A percentile compares a stretch with the other conserved stretches of the same genome.
Conservation (phyloP, 1,140 invertebrate species). For the Bombyx mandarina region DNA sequence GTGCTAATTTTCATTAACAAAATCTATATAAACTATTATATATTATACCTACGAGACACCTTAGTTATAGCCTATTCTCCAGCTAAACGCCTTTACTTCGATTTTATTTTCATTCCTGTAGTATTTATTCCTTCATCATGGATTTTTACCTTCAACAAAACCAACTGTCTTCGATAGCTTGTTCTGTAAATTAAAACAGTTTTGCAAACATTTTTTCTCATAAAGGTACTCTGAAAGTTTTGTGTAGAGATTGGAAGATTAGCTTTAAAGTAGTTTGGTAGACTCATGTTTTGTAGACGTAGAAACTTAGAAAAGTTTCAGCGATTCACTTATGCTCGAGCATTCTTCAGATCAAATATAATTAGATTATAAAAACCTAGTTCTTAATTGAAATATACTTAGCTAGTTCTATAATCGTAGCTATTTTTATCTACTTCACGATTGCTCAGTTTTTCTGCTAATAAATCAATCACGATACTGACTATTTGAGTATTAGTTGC, state of each 20-base stretch:
- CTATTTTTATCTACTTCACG: no score
- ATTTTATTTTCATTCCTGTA: slow-evolving; percentile 36
- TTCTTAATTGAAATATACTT: neutral
- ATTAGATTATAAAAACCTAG: slow-evolving; percentile 48
- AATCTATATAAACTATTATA: no score
- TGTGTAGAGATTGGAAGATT: slow-evolving; percentile 66
- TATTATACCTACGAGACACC: neutral
- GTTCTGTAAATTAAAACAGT: slow-evolving; percentile 54
- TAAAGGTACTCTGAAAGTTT: slow-evolving; percentile 70
- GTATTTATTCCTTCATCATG: slow-evolving; percentile 27
- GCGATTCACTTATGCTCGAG: slow-evolving; percentile 36
- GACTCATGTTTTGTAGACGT: slow-evolving; percentile 61
- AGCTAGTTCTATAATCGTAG: slow-evolving; percentile 44
- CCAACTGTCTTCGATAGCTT: slow-evolving; percentile 54
- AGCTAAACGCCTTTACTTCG: slow-evolving; percentile 30
- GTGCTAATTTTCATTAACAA: slow-evolving; percentile 17
- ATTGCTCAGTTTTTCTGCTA: no score
- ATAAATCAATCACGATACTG: no score
- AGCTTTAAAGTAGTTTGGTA: slow-evolving; percentile 63
- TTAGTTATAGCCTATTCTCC: slow-evolving; percentile 12
- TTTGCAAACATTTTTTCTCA: slow-evolving; percentile 72
- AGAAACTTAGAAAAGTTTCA: slow-evolving; percentile 39
- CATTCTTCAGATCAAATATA: slow-evolving; percentile 39
- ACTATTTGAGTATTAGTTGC: no score
- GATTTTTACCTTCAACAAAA: slow-evolving; percentile 22